Base-by-base conservation (phyloP, 2,113 vertebrate genomes). In the Upupa epops region DNA sequence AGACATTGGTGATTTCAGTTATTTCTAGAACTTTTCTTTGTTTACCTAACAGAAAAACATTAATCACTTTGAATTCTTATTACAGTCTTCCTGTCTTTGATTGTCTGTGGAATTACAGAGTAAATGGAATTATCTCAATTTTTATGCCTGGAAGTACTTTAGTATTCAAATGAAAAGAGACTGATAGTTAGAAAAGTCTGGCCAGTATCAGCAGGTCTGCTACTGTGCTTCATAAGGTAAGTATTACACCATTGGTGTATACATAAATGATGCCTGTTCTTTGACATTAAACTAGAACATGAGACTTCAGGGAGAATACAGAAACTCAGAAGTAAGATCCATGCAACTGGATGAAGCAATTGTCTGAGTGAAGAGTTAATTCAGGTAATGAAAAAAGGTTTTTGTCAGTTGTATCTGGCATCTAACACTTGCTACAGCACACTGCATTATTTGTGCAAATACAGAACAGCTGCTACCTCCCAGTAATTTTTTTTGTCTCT, bases 391-490 rank as follows among this genome's bases (percentile, higher is more conserved):
- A 89, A 73, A 91, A 32, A 77, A 74, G 31, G 4, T 52, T 66
- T 55, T 59, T 45, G 45, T 3, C 6, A 45, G 14, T 87, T 90
- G 55, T 73, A n/a, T 90, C 70, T 92, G 70, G 45, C 70, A 86
- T 89, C 55, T 95, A 29, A 91, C 79, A 60, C 77, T 93, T 72
- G 49, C 58, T 86, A 83, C 40, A 83, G 60, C 68, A 88, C 54
- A 61, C 29, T 90, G 55, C 26, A 59, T 94, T 90, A 89, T 95
- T 95, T 64, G 71, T 83, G 56, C 73, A 92, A 63, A 91, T 84
- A 89, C 4, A 84, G 91, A 84, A 88, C 28, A 64, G 28, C 49
- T 77, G 58, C 75, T 58, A 42, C 40, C 9, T 63, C 78, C 51
- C 54, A 79, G 2, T 32, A 8, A 32, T 49, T 58, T 52, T 55